These are phyloP conservation scores for Amphiprion ocellaris DNA, from an alignment of 2,113 vertebrate species.

Conservation along the genomic window DNA sequence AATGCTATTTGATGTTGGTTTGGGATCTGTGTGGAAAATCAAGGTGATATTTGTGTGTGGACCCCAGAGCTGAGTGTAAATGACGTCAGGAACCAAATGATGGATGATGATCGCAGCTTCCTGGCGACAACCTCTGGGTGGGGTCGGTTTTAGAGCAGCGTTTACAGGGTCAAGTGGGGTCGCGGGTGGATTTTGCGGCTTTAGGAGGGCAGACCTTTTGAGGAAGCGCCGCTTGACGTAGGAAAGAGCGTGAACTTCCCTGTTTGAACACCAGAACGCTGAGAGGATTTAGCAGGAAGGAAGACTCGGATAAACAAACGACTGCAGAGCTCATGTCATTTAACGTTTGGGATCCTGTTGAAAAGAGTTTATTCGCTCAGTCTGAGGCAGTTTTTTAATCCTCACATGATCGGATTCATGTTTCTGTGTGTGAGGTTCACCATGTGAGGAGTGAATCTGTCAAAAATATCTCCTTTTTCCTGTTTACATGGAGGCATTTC, in stretches of 20 bases:
- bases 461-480: slow-evolving; percentile 70
- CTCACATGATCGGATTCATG: background rate
- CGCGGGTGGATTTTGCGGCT: slow-evolving; percentile 32
- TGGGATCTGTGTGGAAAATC: background rate
- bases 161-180: slow-evolving; percentile 55
- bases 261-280: background rate
- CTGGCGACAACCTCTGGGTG: slow-evolving; percentile 66
- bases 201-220: slow-evolving; percentile 31
- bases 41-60: background rate
- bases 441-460: slow-evolving; percentile 30
- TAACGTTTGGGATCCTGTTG: background rate
- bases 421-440: background rate
- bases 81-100: slow-evolving; percentile 44
- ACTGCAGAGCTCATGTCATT: background rate
- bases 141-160: slow-evolving; percentile 57
- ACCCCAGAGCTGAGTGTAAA: slow-evolving; percentile 7
- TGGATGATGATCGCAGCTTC: slow-evolving; percentile 64
- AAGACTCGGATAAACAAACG: slow-evolving; percentile 41
- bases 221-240: slow-evolving; percentile 66
- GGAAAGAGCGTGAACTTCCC: slow-evolving; percentile 43
- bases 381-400: background rate
- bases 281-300: slow-evolving; percentile 50
- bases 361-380: background rate
- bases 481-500: slow-evolving; percentile 78
- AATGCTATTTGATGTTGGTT: background rate